Percentiles rank a stretch among this genome's conserved stretches.
Conservation (phyloP, 2,797 vertebrate genomes). For the Mallotus villosus region DNA sequence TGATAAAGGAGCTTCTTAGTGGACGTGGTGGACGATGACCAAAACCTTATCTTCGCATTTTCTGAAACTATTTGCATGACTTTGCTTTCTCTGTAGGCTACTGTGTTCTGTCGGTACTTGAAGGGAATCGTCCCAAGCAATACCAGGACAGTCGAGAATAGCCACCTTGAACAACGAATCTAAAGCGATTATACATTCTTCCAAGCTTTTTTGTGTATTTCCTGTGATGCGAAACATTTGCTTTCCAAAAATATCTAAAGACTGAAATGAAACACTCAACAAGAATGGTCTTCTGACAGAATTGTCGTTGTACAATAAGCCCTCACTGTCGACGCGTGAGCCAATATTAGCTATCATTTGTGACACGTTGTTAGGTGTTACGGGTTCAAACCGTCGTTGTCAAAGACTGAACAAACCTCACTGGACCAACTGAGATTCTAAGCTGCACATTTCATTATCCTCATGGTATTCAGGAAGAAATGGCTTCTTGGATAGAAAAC, state of each 20-base stretch:
- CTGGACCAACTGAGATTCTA: conserved; percentile 59
- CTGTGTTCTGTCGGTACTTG: too few species aligned
- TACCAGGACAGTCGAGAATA: background rate
- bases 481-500: conserved; percentile 59
- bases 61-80: too few species aligned
- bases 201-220: background rate
- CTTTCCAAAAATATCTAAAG: background rate
- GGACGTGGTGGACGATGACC: too few species aligned
- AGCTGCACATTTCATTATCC: conserved; percentile 63
- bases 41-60: too few species aligned
- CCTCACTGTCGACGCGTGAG: conserved; percentile 46
- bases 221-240: background rate
- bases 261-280: background rate
- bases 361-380: conserved; percentile 68
- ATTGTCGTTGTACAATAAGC: conserved; percentile 47
- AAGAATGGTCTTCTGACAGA: conserved; percentile 17
- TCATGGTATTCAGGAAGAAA: conserved; percentile 71
- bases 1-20: conserved; percentile 28
- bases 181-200: background rate
- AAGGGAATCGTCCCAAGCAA: too few species aligned
- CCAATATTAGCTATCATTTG: conserved; percentile 68
- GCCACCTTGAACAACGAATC: too few species aligned
- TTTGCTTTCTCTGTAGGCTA: too few species aligned
- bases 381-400: conserved; percentile 73
- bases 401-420: conserved; percentile 68